A percentile compares a stretch with the other conserved stretches of the same genome.
These are phyloP conservation scores for Procavia capensis DNA, from an alignment of 2,113 vertebrate genomes.

Conservation along the genomic window DNA sequence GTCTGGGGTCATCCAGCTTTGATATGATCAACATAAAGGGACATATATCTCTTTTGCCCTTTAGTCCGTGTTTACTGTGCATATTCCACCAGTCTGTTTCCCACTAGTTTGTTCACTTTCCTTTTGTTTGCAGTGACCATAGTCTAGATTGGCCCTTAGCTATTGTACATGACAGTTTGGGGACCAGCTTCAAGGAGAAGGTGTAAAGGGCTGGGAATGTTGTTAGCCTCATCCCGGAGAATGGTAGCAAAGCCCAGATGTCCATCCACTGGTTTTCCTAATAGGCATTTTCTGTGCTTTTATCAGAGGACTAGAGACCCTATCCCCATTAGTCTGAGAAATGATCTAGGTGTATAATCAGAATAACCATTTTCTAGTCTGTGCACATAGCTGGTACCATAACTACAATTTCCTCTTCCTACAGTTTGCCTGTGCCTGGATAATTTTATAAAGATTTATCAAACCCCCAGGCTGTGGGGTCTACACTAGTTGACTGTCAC, in stretches of 20 bases:
- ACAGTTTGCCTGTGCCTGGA: background rate
- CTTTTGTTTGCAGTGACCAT: background rate
- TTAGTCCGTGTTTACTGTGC: background rate
- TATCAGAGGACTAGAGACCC: background rate
- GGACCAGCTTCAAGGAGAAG: background rate
- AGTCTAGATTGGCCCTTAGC: background rate
- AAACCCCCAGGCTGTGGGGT: background rate
- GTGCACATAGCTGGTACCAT: background rate
- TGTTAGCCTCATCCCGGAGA: background rate
- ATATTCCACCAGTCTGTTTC: background rate
- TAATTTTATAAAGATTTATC: slow-evolving; percentile 21
- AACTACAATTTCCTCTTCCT: background rate
- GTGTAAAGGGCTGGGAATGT: background rate
- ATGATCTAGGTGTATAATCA: background rate
- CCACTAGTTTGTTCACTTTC: background rate
- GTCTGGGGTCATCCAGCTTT: background rate
- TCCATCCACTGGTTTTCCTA: background rate
- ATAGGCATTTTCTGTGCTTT: background rate
- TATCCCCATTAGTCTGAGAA: background rate
- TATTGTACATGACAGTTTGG: background rate
- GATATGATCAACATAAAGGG: background rate
- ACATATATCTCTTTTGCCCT: background rate
- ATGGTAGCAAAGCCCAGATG: background rate
- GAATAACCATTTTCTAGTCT: background rate
- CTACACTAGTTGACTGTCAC: background rate